These are phyloP conservation scores for Catalaphyllia jardinei DNA, from an alignment of 64 coral and sea anemone genomes.

Conservation along the genomic window DNA sequence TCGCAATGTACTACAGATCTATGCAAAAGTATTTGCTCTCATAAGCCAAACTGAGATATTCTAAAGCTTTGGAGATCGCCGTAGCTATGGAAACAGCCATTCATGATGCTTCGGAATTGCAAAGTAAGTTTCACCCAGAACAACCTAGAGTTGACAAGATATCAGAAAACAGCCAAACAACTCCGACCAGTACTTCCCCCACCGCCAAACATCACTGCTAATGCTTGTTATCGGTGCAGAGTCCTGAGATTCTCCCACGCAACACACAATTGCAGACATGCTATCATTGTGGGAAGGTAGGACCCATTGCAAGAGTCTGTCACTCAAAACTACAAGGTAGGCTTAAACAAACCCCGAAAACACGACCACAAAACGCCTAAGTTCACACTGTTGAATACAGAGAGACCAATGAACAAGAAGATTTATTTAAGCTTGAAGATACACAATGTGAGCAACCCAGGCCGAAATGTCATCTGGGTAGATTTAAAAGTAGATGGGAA, in stretches of 20 bases:
- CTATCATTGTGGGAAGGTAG: constrained; percentile 3
- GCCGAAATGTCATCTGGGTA: too few relatives aligned
- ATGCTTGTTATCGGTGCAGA: constrained; percentile 20
- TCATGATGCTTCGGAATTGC: constrained; percentile 18
- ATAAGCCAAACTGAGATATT: neutral
- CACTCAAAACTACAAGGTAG: neutral
- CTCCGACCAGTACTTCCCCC: neutral
- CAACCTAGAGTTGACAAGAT: neutral
- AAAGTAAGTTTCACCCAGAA: neutral
- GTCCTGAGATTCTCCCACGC: constrained; percentile 17
- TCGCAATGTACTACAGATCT: neutral
- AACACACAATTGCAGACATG: constrained; percentile 9
- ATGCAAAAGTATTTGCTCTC: constrained; percentile 4
- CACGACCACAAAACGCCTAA: too few relatives aligned
- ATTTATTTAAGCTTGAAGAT: too few relatives aligned
- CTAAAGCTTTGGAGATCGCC: constrained; percentile 22
- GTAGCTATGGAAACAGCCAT: constrained; percentile 32
- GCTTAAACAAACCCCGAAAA: too few relatives aligned
- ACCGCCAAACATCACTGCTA: neutral
- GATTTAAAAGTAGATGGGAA: too few relatives aligned
- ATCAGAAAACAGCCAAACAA: neutral
- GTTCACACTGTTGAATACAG: too few relatives aligned
- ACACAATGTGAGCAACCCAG: too few relatives aligned
- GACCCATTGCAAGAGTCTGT: constrained; percentile 6
- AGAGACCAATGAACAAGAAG: too few relatives aligned